phyloP scores from a whole-genome alignment of 2,113 vertebrate genomes.

The Urocolius indicus region DNA sequence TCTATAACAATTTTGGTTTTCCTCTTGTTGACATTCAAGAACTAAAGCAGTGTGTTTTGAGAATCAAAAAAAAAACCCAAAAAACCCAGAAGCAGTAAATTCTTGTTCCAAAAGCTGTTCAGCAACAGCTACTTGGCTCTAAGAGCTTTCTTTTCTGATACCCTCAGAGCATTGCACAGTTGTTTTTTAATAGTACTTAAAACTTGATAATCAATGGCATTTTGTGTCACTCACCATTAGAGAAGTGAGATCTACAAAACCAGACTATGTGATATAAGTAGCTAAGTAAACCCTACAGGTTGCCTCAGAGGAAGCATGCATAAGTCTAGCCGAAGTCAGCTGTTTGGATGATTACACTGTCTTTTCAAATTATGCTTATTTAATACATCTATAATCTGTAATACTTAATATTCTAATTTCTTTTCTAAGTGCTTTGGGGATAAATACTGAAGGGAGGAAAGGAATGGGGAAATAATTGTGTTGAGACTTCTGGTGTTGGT shows the following conservation, averaged over 20 bases:
- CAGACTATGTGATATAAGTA: fast-evolving
- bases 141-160: not conserved
- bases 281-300: not conserved
- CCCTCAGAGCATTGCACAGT: not conserved
- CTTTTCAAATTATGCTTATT: not conserved
- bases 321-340: not conserved
- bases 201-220: not conserved
- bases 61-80: not conserved
- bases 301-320: not conserved
- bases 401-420: not conserved
- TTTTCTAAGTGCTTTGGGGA: not conserved
- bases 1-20: slow-evolving; percentile 15
- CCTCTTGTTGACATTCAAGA: not conserved
- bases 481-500: not conserved
- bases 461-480: not conserved
- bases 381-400: not conserved
- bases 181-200: not conserved
- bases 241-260: not conserved
- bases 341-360: not conserved
- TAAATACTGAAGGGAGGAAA: not conserved
- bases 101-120: not conserved
- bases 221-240: not conserved
- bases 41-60: not conserved
- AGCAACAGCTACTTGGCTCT: not conserved
- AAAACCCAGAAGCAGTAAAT: not conserved